phyloP scores from a whole-genome alignment of 2,888 invertebrate genomes.

The Callimorpha dominula region DNA sequence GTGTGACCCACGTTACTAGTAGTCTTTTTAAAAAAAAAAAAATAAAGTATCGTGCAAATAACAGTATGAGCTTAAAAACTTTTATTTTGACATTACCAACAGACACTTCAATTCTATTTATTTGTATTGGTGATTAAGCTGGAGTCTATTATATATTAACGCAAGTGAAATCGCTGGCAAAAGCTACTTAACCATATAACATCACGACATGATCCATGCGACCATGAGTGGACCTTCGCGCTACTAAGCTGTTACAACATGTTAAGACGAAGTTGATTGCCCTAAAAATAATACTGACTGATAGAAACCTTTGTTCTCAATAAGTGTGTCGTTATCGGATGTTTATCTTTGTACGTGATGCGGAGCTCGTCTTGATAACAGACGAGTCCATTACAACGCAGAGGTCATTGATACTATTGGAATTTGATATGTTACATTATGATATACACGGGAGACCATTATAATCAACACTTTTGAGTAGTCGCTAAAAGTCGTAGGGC shows the following conservation, averaged over 20 bases:
- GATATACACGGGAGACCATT: too few species aligned
- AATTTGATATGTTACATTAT: slow-evolving; percentile 1
- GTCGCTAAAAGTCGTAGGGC: too few species aligned
- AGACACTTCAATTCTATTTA: too few species aligned
- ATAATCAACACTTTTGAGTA: too few species aligned
- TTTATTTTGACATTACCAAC: too few species aligned
- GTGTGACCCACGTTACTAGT: too few species aligned
- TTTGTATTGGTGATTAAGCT: too few species aligned
- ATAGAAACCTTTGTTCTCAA: slow-evolving; percentile 18
- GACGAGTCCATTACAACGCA: slow-evolving; percentile 14
- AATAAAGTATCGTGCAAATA: too few species aligned
- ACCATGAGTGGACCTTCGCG: neutral
- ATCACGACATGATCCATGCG: neutral
- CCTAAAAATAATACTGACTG: slow-evolving; percentile 7
- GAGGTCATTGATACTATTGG: slow-evolving; percentile 12
- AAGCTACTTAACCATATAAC: neutral
- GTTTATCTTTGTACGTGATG: slow-evolving; percentile 60
- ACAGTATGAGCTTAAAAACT: too few species aligned
- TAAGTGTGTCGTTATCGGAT: slow-evolving; percentile 21
- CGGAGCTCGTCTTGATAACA: slow-evolving; percentile 40
- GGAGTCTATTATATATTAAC: too few species aligned
- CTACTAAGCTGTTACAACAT: neutral
- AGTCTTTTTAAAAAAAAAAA: too few species aligned
- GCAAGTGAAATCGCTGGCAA: neutral
- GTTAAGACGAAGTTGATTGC: slow-evolving; percentile 20